Base-by-base conservation (phyloP, 2,888 invertebrate genomes). In the Nomada fucata region DNA sequence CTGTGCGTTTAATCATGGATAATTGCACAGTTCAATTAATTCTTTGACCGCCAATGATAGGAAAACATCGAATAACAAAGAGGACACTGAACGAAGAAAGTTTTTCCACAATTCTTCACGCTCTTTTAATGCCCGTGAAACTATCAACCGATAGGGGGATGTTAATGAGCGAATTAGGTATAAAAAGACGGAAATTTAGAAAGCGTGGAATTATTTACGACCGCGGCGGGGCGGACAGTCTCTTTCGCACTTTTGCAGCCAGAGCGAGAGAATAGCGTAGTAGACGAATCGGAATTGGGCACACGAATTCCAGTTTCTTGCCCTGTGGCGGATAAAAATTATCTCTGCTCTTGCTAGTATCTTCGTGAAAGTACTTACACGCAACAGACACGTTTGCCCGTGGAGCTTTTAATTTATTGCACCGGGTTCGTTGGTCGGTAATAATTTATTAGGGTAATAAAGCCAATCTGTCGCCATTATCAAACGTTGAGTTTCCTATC, bases 131-230 rank as follows among this genome's bases (percentile, higher is more conserved):
- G 65, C 42, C 23, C 57, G 26, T 71, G 67, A 26, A 75, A 76
- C 73, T 81, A 60, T 59, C 57, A 42, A 60, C 55, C 4, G 18
- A 44, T 18, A 59, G 36, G 36, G 47, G 50, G 60, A 60, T 71
- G 63, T 42, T 87, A 79, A 87, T 70, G 75, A 82, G 68, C 61
- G 53, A 82, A 82, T 80, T 71, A 67, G 63, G 60, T 68, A 50
- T 67, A 74, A 81, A 83, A 80, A 78, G 69, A 67, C 63, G 10
- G 82, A 69, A 81, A 79, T 70, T 77, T 88, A 88, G 88, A 88
- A 88, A 88, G 88, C 88, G 85, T 86, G 61, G 69, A 81, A 75
- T 73, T 75, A 76, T 83, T 86, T 83, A 79, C 69, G 64, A 76
- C 72, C 70, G 76, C 20, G 68, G 42, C 73, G 60, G 23, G 20